Evolutionary conservation across 2,888 invertebrate genomes (phyloP).

Genomic region (Eupithecia centaureata): DNA sequence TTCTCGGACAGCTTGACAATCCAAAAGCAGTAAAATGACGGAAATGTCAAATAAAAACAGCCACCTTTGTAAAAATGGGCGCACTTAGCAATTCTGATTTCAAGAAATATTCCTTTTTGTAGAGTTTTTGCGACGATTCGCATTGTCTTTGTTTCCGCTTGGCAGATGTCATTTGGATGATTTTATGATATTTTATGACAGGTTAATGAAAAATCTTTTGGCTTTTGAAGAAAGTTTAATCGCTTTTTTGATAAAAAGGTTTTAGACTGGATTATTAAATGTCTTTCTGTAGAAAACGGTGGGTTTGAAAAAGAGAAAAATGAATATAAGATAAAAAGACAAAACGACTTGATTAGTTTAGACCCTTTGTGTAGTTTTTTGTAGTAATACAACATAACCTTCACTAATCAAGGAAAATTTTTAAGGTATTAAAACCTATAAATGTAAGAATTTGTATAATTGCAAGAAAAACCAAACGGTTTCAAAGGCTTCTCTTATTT

Average conservation of each 20-base stretch:
- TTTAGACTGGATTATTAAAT: background rate
- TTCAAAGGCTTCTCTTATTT: too few species aligned
- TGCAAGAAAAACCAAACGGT: too few species aligned
- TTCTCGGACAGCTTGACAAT: background rate
- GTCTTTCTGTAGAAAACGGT: background rate
- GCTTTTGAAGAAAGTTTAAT: background rate
- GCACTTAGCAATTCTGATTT: background rate
- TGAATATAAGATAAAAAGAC: background rate
- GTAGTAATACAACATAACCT: too few species aligned
- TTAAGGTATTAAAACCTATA: too few species aligned
- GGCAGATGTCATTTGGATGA: conserved; percentile 5
- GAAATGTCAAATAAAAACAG: background rate
- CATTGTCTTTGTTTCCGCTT: conserved; percentile 2
- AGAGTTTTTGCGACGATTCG: conserved; percentile 5
- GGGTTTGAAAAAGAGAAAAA: background rate
- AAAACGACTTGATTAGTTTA: background rate
- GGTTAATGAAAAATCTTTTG: background rate
- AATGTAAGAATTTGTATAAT: too few species aligned
- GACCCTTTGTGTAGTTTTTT: too few species aligned
- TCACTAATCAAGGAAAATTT: too few species aligned
- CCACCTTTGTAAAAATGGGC: background rate
- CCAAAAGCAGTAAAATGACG: background rate
- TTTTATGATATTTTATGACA: conserved; percentile 6
- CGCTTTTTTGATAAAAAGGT: background rate
- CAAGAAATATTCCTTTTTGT: background rate